These are phyloP conservation scores for Mesorhabditis sp. DNA, from an alignment of 2,888 invertebrate species.

Conservation along the genomic window DNA sequence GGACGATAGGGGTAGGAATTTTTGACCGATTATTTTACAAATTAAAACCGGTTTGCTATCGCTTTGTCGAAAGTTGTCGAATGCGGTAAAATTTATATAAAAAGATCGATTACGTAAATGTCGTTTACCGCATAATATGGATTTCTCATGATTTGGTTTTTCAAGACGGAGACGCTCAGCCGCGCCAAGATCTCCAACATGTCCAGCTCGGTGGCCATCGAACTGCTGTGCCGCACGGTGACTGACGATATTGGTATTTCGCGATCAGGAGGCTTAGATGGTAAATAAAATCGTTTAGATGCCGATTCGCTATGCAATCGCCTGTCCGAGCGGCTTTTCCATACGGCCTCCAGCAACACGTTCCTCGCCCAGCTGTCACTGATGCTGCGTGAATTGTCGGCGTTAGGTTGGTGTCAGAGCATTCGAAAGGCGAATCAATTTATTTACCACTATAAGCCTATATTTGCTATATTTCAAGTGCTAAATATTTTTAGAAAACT, in stretches of 20 bases:
- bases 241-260: slow-evolving; percentile 73
- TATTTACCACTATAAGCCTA: too few species aligned
- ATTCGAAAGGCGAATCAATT: background rate
- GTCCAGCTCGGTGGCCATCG: slow-evolving; percentile 83
- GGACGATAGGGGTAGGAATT: background rate
- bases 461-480: too few species aligned
- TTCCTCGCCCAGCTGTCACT: slow-evolving; percentile 28
- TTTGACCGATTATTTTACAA: too few species aligned
- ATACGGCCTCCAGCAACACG: slow-evolving; percentile 13
- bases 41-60: too few species aligned
- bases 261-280: background rate
- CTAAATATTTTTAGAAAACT: too few species aligned
- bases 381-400: slow-evolving; percentile 23
- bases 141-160: background rate
- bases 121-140: too few species aligned
- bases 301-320: slow-evolving; percentile 36
- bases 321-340: slow-evolving; percentile 33
- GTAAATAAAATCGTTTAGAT: slow-evolving; percentile 19
- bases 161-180: slow-evolving; percentile 73
- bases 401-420: slow-evolving; percentile 19
- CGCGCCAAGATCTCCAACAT: slow-evolving; percentile 73
- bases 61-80: too few species aligned
- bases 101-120: too few species aligned
- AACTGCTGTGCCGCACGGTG: slow-evolving; percentile 88
- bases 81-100: too few species aligned